Base-by-base conservation (phyloP, 2,888 invertebrate genomes). In the Oscheius myriophilus region DNA sequence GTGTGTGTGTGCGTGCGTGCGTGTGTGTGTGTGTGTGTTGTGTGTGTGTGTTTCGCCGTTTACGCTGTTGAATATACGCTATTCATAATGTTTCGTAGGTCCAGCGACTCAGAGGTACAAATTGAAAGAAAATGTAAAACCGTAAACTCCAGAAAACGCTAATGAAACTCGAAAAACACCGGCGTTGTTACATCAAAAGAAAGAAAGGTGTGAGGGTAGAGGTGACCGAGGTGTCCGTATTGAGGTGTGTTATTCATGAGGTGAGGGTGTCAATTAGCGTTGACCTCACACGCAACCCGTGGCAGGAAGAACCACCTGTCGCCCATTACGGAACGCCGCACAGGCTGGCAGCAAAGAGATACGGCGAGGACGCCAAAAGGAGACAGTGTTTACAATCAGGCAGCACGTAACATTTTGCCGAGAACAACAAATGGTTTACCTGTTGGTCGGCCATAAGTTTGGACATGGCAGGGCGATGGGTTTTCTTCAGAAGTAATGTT, bases 381-480 rank as follows among this genome's bases (percentile, higher is more conserved):
- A 14, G 46, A n/a, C 23, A 11, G 2, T 49, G 49, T 49, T 49
- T 49, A 23, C 18, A 21, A 54, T 3, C 21, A 21, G 7, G 53
- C 16, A 23, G 14, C 16, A 26, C 21, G 26, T 18, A 53, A 16
- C 23, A 7, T 11, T 53, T 18, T n/a, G n/a, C 11, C 23, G 9
- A 23, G n/a, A 3, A 21, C 53, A 21, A 7, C 7, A 53, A 12
- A 12, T 21, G 53, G 9, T 63, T 45, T 42, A 78, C 78, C 76
- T 78, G 76, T 66, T 78, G 78, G 67, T 78, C 78, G 26, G 64
- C 52, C 21, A 76, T 61, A 49, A 78, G 67, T 53, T 70, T 70
- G 42, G 64, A 49, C 66, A 78, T 42, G 42, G 53, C 49, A 9
- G 67, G 52, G 16, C 39, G 63, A 51, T 73, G 71, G 51, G 67